Evolutionary conservation across 2,888 invertebrate genomes (phyloP).

Genomic region (Isotomurus palustris): DNA sequence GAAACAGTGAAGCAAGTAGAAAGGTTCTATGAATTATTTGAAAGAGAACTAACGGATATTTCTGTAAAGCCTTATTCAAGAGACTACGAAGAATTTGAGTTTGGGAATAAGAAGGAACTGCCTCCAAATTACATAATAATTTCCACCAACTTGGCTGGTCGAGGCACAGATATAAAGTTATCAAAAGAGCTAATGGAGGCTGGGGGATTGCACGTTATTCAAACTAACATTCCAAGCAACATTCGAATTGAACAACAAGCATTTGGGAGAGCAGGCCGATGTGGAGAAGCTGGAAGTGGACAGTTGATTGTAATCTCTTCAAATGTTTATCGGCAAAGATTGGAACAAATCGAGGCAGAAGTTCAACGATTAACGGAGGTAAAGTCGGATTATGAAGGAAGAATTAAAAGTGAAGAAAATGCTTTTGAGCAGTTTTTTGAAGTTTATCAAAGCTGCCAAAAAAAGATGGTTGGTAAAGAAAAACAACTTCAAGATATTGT

Average conservation of each 20-base stretch:
- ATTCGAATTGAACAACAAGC: conserved; percentile 50
- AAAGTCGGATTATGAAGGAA: conserved; percentile 37
- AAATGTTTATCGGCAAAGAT: neutral
- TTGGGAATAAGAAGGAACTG: too few relatives aligned
- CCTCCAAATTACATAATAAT: conserved; percentile 47
- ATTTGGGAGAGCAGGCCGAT: conserved; percentile 50
- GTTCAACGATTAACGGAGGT: conserved; percentile 40
- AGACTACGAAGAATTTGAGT: too few relatives aligned
- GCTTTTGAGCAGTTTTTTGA: conserved; percentile 38
- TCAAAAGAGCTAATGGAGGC: conserved; percentile 36
- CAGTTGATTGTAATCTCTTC: conserved; percentile 41
- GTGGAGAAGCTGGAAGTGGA: conserved; percentile 49
- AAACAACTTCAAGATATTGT: conserved; percentile 42
- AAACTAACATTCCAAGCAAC: conserved; percentile 50
- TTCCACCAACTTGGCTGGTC: conserved; percentile 50
- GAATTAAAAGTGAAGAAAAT: conserved; percentile 43
- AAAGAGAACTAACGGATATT: too few relatives aligned
- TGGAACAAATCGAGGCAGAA: conserved; percentile 41
- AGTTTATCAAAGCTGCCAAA: conserved; percentile 33
- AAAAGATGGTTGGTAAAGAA: too few relatives aligned
- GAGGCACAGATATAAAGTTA: conserved; percentile 50
- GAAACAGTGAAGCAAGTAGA: neutral
- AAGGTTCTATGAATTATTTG: too few relatives aligned
- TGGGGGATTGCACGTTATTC: conserved; percentile 50
- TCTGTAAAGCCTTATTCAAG: too few relatives aligned